Evolutionary conservation across 2,797 vertebrate genomes (phyloP).

Genomic region (Clarias laeviceps): DNA sequence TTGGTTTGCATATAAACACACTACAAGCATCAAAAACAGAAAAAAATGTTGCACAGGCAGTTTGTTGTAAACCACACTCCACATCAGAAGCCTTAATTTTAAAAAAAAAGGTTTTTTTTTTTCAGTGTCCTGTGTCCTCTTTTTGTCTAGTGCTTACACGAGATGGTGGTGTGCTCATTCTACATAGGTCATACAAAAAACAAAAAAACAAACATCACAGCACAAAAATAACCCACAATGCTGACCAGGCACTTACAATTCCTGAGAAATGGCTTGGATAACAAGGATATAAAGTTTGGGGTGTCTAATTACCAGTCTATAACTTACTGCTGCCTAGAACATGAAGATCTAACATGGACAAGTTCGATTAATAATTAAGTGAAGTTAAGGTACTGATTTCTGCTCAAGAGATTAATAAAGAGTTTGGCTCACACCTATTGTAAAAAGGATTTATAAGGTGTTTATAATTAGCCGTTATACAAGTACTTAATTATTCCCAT

Average conservation of each 20-base stretch:
- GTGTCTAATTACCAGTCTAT: neutral
- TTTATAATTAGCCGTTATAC: neutral
- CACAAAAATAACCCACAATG: neutral
- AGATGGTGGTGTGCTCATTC: slow-evolving; percentile 1
- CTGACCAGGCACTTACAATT: neutral
- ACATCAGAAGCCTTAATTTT: neutral
- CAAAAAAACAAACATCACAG: neutral
- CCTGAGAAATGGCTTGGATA: neutral
- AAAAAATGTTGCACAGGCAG: neutral
- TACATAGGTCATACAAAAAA: neutral
- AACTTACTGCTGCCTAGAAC: neutral
- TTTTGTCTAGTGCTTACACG: neutral
- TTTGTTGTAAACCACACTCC: neutral
- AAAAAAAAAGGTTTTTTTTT: too few species aligned
- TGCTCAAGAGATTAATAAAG: neutral
- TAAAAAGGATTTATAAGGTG: neutral
- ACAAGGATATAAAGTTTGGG: too few species aligned
- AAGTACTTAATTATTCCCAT: too few species aligned
- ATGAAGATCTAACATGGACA: neutral
- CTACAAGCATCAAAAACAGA: slow-evolving; percentile 7
- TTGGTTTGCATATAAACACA: neutral
- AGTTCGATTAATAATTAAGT: neutral
- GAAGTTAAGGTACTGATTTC: neutral
- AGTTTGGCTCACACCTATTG: neutral
- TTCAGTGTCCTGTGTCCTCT: neutral